Evolutionary conservation across 2,113 vertebrate species (phyloP), one percentile per base, ranked within the genome.

Genomic region (Anarrhichthys ocellatus): DNA sequence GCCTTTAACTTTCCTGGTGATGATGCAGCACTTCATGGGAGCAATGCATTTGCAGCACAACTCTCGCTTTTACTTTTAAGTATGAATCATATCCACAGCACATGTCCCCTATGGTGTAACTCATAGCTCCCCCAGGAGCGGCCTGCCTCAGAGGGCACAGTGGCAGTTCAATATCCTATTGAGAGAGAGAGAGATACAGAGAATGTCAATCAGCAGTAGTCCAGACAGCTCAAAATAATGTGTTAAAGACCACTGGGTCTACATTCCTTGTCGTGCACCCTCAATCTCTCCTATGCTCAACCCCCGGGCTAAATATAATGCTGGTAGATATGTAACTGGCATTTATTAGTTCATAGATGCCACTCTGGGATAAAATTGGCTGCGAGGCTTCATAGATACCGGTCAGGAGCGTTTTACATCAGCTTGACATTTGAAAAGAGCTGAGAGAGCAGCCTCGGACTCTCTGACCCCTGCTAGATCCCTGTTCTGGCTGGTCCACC

Each of bases 351-450:
- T 87, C 89, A 94, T 58, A 67, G 68, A 91, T 87, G 71, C 66
- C 88, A 91, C 82, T 71, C 78, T 72, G 74, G 83, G 87, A 90
- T 91, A 89, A 88, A 93, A 88, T 84, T 88, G 93, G 88, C 86
- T 2, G 38, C 14, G 70, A 38, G 74, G 73, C 81, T 88, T 71
- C 78, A 67, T 73, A 79, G 66, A 91, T 88, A 84, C 54, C 67
- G 72, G 77, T 87, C 90, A 59, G 85, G 92, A 95, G 92, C 77
- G 87, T 95, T 95, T 91, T 93, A 91, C 93, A 89, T 93, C 90
- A 88, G 87, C 76, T 22, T 94, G 94, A 96, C 94, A 95, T 96
- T 95, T 87, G 61, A 78, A 92, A 95, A 93, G 84, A 89, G 94
- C 94, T 95, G 94, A 95, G 87, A 71, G 92, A 77, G 91, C 87